Conservation (phyloP, 2,888 invertebrate species). For the Buathra laborator region DNA sequence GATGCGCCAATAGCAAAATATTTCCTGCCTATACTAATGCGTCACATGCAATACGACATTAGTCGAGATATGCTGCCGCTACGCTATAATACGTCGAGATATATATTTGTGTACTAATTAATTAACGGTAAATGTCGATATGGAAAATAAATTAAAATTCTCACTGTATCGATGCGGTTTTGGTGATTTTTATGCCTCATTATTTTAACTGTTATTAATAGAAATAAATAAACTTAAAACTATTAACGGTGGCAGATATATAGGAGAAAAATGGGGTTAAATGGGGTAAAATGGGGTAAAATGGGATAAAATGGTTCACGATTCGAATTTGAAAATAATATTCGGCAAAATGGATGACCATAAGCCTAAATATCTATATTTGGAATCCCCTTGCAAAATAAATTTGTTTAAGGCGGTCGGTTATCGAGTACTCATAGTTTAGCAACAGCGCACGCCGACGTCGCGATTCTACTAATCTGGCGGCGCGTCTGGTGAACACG, state of each 20-base stretch:
- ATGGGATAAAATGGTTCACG: not conserved
- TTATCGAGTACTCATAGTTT: too few relatives aligned
- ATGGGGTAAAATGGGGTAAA: not conserved
- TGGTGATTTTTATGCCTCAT: constrained; percentile 39
- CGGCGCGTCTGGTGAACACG: too few relatives aligned
- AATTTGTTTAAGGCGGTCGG: too few relatives aligned
- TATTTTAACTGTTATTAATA: not conserved
- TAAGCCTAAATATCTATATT: too few relatives aligned
- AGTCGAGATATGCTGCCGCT: constrained; percentile 18
- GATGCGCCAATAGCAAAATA: constrained; percentile 25
- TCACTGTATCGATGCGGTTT: constrained; percentile 16
- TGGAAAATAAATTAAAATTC: constrained; percentile 53
- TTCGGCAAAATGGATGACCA: too few relatives aligned
- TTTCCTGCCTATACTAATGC: constrained; percentile 48
- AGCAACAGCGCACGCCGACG: too few relatives aligned
- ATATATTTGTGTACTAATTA: constrained; percentile 47
- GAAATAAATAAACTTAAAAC: not conserved
- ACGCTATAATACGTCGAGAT: constrained; percentile 31
- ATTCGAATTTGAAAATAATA: too few relatives aligned
- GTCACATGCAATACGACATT: constrained; percentile 21
- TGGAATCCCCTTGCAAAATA: too few relatives aligned
- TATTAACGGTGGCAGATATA: not conserved
- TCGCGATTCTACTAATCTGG: too few relatives aligned
- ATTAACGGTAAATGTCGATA: constrained; percentile 5
- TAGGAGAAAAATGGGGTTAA: not conserved